Base-by-base conservation (phyloP, 2,888 invertebrate genomes). In the Epinotia bilunana region DNA sequence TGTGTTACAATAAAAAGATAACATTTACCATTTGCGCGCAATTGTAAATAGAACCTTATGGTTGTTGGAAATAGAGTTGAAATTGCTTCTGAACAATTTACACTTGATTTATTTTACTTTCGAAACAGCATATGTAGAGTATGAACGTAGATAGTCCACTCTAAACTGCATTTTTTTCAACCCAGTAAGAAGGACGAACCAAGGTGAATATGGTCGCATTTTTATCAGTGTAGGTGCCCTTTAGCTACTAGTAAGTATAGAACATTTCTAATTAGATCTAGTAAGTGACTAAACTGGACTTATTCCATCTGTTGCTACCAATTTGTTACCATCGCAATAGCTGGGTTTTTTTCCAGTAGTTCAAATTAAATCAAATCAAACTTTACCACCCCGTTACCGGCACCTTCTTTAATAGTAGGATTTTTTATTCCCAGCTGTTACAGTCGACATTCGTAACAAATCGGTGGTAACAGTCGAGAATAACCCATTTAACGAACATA, bases 21-120 rank as follows among this genome's bases (percentile, higher is more conserved):
- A 28, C 18, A 65, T 53, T 18, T 33, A 3, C 33, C 53, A 65
- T n/a, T 18, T 33, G 6, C 33, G 18, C 13, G 28, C 5, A n/a
- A 53, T 3, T 55, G 49, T 16, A 33, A 65, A 18, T 18, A 46
- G 53, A 33, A 53, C 65, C 53, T n/a, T 65, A 65, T 53, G n/a
- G 6, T 16, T 33, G 12, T 33, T 18, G 3, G 3, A 16, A 57
- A 53, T 33, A 65, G 49, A 33, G 53, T 33, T 33, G n/a, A 65
- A 5, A 53, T 65, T 65, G 28, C 53, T 65, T 5, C 9, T 5
- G 5, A 7, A 6, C 39, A 28, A 13, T 12, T 65, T 53, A 11
- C 33, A 53, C 18, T 53, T 65, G 20, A 5, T 2, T 33, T 33
- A 3, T 33, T 65, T 65, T 11, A 46, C 9, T 53, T 12, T 11